A percentile compares a stretch with the other conserved stretches of the same genome.
These are phyloP conservation scores for Gadus chalcogrammus DNA, from an alignment of 2,113 vertebrate species.

Conservation along the genomic window DNA sequence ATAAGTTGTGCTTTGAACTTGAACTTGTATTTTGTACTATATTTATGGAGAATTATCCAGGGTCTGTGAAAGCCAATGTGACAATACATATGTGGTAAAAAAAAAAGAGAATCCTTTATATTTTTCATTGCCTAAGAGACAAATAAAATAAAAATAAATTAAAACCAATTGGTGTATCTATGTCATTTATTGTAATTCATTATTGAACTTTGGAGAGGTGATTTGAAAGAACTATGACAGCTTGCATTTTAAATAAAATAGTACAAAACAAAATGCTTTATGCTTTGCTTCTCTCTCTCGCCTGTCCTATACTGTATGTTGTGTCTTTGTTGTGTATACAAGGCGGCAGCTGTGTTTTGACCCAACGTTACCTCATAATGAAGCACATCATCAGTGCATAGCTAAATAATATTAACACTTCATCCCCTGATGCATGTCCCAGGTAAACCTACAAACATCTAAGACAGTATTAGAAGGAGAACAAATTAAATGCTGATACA, in stretches of 20 bases:
- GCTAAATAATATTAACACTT: not conserved
- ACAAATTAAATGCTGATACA: too few relatives aligned
- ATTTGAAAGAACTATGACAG: not conserved
- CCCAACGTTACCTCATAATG: not conserved
- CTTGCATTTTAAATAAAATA: not conserved
- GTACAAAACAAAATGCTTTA: not conserved
- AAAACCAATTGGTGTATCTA: constrained; percentile 19
- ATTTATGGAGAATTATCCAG: constrained; percentile 72
- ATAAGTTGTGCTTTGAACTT: constrained; percentile 28
- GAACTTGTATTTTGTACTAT: constrained; percentile 75
- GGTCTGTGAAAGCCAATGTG: constrained; percentile 54
- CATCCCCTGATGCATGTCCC: too few relatives aligned
- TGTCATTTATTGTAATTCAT: not conserved
- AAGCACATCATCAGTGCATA: not conserved
- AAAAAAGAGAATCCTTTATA: constrained; percentile 61
- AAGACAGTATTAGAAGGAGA: too few relatives aligned
- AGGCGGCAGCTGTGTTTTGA: not conserved
- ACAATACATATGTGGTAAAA: not conserved
- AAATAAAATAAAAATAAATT: constrained; percentile 60
- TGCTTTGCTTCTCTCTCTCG: not conserved
- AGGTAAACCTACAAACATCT: too few relatives aligned
- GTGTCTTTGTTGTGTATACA: not conserved
- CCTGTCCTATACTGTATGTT: not conserved
- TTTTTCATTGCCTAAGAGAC: constrained; percentile 65
- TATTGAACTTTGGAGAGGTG: not conserved